Base-by-base conservation (phyloP, 2,888 invertebrate species). In the Blastobasis adustella region DNA sequence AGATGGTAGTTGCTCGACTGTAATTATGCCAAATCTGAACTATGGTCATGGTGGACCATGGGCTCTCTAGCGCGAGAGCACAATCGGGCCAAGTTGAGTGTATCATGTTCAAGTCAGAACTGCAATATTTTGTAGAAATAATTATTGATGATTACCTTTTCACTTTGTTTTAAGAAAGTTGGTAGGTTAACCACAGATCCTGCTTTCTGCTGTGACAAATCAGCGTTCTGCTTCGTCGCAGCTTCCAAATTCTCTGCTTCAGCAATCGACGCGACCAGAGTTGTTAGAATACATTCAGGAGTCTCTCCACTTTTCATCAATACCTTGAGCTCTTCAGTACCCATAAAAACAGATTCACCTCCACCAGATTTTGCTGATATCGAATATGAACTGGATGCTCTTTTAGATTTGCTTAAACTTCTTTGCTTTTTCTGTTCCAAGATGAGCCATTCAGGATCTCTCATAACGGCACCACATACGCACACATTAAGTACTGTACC, bases 401-500 rank as follows among this genome's bases (percentile, higher is more conserved):
- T 82, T 59, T 89, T 87, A 1, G 90, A 77, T 66, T 92, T 90
- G 62, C 80, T 83, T 49, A 90, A 73, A 50, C 82, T 70, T 52
- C 82, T 78, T 58, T 82, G 89, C 76, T 91, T 92, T 66, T 90
- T 91, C 65, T 93, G 93, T 65, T 93, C 92, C 50, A 87, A 62
- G 41, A 90, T 89, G 73, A 92, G 90, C 96, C 96, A 96, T 63
- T 96, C 95, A 4, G 97, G 94, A 73, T 97, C 97, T 56, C 94
- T 90, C 95, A 97, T 96, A 1, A 96, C 89, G 23, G 94, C 91
- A 7, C 96, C 97, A 76, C 95, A 96, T 6, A 95, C 93, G 71
- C 95, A 95, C 68, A 96, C 93, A 79, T 96, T 94, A 67, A 96
- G 90, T 82, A 97, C 94, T 44, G 95, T 93, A 52, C 95, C 96